Percentiles rank a stretch among this genome's conserved stretches.
These are phyloP conservation scores for Portevinia maculata DNA, from an alignment of 2,888 invertebrate genomes.

Conservation along the genomic window DNA sequence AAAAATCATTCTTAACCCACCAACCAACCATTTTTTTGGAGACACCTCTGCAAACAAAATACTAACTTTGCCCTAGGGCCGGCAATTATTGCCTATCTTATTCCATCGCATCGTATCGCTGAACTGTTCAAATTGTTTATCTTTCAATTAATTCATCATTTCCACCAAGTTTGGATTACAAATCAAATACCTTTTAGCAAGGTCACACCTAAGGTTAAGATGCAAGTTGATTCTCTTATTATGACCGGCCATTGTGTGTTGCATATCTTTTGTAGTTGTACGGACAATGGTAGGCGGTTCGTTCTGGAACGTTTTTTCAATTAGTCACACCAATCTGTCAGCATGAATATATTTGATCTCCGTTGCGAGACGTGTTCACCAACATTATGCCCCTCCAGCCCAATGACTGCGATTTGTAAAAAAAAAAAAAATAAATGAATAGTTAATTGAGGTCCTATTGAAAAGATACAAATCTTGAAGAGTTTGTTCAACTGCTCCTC, in stretches of 20 bases:
- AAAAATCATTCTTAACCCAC: too few species aligned
- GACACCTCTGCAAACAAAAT: too few species aligned
- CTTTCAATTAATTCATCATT: conserved; percentile 68
- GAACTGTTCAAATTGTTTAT: conserved; percentile 53
- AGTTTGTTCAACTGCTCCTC: not conserved
- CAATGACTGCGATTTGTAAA: too few species aligned
- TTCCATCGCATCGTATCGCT: conserved; percentile 1
- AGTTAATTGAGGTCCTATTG: conserved; percentile 33
- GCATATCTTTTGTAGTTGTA: conserved; percentile 12
- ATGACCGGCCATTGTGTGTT: conserved; percentile 48
- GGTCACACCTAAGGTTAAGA: conserved; percentile 63
- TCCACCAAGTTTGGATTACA: conserved; percentile 57
- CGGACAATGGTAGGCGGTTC: conserved; percentile 33
- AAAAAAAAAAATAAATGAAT: too few species aligned
- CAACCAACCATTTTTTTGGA: too few species aligned
- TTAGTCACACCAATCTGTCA: conserved; percentile 56
- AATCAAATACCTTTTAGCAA: conserved; percentile 62
- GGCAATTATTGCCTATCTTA: too few species aligned
- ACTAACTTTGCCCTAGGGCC: too few species aligned
- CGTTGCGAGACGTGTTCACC: not conserved
- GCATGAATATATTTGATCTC: conserved; percentile 19
- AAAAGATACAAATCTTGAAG: not conserved
- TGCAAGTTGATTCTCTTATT: conserved; percentile 58
- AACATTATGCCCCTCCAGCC: not conserved
- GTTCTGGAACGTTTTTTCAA: conserved; percentile 22